Base-by-base conservation (phyloP, 2,888 invertebrate species). In the Junonia oenone region DNA sequence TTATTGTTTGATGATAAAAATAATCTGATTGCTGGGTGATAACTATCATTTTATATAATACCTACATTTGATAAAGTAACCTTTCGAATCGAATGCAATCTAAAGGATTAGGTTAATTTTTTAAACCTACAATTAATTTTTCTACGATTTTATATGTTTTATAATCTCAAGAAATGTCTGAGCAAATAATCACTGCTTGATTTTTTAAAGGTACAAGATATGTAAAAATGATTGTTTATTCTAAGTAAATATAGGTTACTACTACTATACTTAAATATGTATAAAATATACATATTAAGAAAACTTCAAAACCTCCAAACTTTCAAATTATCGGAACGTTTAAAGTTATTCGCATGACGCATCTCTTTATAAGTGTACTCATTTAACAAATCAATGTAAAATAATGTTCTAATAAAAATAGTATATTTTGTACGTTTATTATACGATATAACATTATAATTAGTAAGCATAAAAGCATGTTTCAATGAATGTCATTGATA, bases 401-500 rank as follows among this genome's bases (percentile, higher is more conserved):
- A n/a, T n/a, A n/a, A n/a, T n/a, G n/a, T n/a, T 5, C 22, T 3
- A 22, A 22, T 22, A 22, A 22, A 22, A 22, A 22, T 3, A 22
- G 22, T 22, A 22, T 22, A 22, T 22, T 3, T 22, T n/a, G n/a
- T n/a, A n/a, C n/a, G n/a, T n/a, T n/a, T n/a, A n/a, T n/a, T n/a
- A n/a, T n/a, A n/a, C n/a, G n/a, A n/a, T n/a, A n/a, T n/a, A n/a
- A n/a, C n/a, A n/a, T n/a, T n/a, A 22, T 22, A 22, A 22, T 22
- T n/a, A n/a, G 22, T 3, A 22, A 35, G 22, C 33, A 48, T 15
- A 43, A 43, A 11, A 31, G n/a, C 45, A 35, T 49, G 13, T 17
- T 50, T 51, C 29, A 53, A 50, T 38, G 33, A 38, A 48, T 38
- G 31, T 35, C 40, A 27, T 27, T 31, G 43, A 58, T 51, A 48